Evolutionary conservation across 2,888 invertebrate species (phyloP).

Genomic region (Caenorhabditis macrosperma): DNA sequence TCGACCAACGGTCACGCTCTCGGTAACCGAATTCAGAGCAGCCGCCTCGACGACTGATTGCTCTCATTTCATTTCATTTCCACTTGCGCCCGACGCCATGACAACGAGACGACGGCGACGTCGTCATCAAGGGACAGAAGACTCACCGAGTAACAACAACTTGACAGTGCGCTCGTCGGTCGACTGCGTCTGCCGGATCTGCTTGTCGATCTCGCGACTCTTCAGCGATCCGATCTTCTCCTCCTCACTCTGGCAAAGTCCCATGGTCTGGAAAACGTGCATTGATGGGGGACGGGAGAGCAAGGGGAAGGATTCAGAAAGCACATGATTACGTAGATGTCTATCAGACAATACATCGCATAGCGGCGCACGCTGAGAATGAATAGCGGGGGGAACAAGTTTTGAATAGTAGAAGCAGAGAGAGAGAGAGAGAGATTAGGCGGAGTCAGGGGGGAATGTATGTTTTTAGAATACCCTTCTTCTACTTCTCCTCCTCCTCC

Average conservation of each 20-base stretch:
- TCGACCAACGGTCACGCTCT: too few relatives aligned
- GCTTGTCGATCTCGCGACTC: conserved; percentile 75
- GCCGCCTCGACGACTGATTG: not conserved
- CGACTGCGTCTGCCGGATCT: conserved; percentile 67
- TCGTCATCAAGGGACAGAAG: too few relatives aligned
- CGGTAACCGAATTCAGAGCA: too few relatives aligned
- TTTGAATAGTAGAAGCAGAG: not conserved
- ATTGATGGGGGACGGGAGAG: not conserved
- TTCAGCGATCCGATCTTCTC: conserved; percentile 70
- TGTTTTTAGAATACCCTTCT: conserved; percentile 11
- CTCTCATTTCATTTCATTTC: not conserved
- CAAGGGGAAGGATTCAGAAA: not conserved
- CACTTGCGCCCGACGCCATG: not conserved
- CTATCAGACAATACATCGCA: too few relatives aligned
- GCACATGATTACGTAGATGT: too few relatives aligned
- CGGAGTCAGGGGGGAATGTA: not conserved
- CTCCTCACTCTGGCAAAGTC: conserved; percentile 78
- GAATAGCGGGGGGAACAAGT: too few relatives aligned
- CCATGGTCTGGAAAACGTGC: conserved; percentile 65
- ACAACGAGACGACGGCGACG: too few relatives aligned
- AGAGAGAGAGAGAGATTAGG: not conserved
- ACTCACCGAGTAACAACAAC: conserved; percentile 75
- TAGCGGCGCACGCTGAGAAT: too few relatives aligned
- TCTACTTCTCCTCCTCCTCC: too few relatives aligned
- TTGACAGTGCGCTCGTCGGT: conserved; percentile 76